Evolutionary conservation across 2,797 vertebrate genomes (phyloP).

Genomic region (Pagetopsis macropterus): DNA sequence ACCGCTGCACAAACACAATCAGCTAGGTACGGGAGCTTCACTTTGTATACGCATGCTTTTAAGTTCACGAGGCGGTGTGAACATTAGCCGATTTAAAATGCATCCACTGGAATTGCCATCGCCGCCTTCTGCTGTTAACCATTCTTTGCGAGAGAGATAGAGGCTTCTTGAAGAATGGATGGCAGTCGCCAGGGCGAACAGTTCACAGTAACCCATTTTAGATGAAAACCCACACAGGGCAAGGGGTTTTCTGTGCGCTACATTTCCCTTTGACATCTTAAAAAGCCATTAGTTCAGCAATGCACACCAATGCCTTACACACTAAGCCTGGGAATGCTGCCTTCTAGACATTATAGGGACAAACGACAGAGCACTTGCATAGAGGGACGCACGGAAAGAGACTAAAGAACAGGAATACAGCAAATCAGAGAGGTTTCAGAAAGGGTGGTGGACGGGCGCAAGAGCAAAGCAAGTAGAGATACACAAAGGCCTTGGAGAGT

Average conservation of each 20-base stretch:
- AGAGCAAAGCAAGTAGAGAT: conserved; percentile 9
- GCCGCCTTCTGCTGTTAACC: conserved; percentile 37
- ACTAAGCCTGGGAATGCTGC: conserved; percentile 58
- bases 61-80: conserved; percentile 22
- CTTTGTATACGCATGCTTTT: conserved; percentile 22
- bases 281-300: conserved; percentile 81
- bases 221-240: conserved; percentile 63
- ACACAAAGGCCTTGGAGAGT: conserved; percentile 43
- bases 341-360: conserved; percentile 67
- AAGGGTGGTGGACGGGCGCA: neutral
- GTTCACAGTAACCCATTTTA: conserved; percentile 64
- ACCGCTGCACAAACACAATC: conserved; percentile 13
- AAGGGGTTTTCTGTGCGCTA: conserved; percentile 54
- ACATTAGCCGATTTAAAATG: conserved; percentile 57
- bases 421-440: conserved; percentile 26
- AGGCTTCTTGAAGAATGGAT: conserved; percentile 50
- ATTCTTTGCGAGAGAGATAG: conserved; percentile 32
- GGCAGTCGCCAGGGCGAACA: conserved; percentile 48
- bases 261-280: conserved; percentile 76
- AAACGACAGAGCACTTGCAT: conserved; percentile 48
- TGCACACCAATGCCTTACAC: conserved; percentile 69
- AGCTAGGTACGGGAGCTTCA: conserved; percentile 12
- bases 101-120: conserved; percentile 49
- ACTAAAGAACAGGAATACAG: conserved; percentile 44
- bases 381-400: conserved; percentile 38